These are phyloP conservation scores for Thereva unica DNA, from an alignment of 2,888 invertebrate species.

Conservation along the genomic window DNA sequence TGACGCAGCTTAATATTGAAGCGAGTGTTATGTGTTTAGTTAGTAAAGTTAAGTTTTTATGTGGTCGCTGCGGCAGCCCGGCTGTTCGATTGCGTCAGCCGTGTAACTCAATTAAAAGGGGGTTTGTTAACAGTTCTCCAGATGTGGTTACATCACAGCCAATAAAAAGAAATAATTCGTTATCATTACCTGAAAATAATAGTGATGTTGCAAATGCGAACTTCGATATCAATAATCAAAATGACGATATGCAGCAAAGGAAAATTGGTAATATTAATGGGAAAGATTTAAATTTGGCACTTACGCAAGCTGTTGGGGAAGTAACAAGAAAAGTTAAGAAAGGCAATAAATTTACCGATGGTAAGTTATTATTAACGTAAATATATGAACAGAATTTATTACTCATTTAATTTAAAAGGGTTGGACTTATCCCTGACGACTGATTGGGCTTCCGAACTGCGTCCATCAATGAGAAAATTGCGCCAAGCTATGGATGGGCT, in stretches of 20 bases:
- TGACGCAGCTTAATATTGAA: conserved; percentile 83
- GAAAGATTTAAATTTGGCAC: conserved; percentile 48
- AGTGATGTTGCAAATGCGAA: conserved; percentile 27
- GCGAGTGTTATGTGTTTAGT: conserved; percentile 85
- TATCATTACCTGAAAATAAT: conserved; percentile 4
- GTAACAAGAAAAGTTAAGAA: conserved; percentile 63
- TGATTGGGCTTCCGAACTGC: conserved; percentile 76
- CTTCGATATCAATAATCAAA: conserved; percentile 1
- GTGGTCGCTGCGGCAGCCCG: conserved; percentile 73
- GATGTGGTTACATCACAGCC: conserved; percentile 54
- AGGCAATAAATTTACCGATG: conserved; percentile 75
- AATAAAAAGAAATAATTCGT: conserved; percentile 26
- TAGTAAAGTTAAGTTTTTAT: conserved; percentile 78
- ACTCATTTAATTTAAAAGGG: conserved; percentile 48
- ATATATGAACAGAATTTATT: neutral
- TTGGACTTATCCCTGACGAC: conserved; percentile 70
- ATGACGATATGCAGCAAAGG: conserved; percentile 23
- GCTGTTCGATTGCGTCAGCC: conserved; percentile 68
- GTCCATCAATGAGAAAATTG: conserved; percentile 79
- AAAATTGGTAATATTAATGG: conserved; percentile 39
- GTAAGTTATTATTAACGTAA: conserved; percentile 46
- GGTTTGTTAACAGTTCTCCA: conserved; percentile 50
- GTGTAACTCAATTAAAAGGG: conserved; percentile 51
- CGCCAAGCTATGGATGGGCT: conserved; percentile 80
- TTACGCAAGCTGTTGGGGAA: conserved; percentile 62